These are phyloP conservation scores for Chionoecetes opilio DNA, from an alignment of 1,140 invertebrate genomes.

Conservation along the genomic window DNA sequence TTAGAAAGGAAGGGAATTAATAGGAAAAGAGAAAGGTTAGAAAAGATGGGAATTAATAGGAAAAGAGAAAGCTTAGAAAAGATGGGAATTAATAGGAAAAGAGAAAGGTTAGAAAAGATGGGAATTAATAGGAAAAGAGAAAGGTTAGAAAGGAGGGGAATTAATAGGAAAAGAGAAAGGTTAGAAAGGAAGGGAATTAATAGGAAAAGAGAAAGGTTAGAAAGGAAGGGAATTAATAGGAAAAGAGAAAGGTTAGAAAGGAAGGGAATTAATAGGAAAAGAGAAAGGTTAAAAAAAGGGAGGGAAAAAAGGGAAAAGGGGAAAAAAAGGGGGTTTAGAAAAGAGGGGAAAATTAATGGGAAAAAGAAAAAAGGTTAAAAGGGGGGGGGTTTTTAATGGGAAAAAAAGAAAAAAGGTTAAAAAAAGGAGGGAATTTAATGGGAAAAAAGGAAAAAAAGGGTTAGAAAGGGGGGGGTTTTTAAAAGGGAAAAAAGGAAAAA, in stretches of 20 bases:
- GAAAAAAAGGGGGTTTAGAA: background rate
- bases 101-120: too few species aligned
- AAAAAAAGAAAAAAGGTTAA: background rate
- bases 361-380: background rate
- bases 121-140: too few species aligned
- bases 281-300: background rate
- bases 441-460: background rate
- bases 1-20: too few species aligned
- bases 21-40: too few species aligned
- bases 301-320: background rate
- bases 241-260: background rate
- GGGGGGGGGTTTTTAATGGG: background rate
- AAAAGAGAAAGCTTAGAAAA: too few species aligned
- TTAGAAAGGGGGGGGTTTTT: background rate
- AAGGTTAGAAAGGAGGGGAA: background rate
- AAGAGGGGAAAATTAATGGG: background rate
- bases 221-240: background rate
- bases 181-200: background rate
- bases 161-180: background rate
- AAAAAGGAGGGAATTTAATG: background rate
- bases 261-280: background rate
- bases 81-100: too few species aligned
- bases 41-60: too few species aligned
- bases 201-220: background rate
- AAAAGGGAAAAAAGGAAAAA: background rate